Evolutionary conservation across 2,888 invertebrate genomes (phyloP).

Genomic region (Watsonalla cultraria): DNA sequence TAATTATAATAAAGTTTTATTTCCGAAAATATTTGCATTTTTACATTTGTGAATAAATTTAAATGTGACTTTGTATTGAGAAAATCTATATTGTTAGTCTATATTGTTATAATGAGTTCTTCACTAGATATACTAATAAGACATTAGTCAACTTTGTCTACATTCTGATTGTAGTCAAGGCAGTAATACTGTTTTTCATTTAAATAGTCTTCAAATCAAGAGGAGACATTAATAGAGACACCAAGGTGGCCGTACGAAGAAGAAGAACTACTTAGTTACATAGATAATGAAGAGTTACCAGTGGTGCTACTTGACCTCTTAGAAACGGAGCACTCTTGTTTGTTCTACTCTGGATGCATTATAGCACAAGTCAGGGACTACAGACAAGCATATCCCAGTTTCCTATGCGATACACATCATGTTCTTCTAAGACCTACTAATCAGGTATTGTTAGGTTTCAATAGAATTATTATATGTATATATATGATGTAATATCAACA

Average conservation of each 20-base stretch:
- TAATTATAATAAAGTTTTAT: no score
- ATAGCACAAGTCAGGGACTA: constrained; percentile 95
- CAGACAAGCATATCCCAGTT: constrained; percentile 87
- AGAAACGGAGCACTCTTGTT: constrained; percentile 88
- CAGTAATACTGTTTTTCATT: constrained; percentile 9
- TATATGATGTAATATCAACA: no score
- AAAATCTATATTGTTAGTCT: no score
- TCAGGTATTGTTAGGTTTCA: constrained; percentile 83
- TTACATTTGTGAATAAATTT: no score
- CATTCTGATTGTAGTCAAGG: neutral
- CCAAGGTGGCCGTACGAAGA: constrained; percentile 93
- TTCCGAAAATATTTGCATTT: no score
- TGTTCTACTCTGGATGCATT: constrained; percentile 95
- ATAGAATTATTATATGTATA: no score
- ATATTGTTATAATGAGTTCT: no score
- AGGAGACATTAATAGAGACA: constrained; percentile 86
- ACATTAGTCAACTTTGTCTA: no score
- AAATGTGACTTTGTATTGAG: no score
- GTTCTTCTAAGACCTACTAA: constrained; percentile 92
- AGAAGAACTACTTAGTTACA: constrained; percentile 90
- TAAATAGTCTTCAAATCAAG: constrained; percentile 55
- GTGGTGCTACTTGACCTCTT: constrained; percentile 90
- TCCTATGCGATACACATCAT: constrained; percentile 90
- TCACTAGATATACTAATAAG: no score
- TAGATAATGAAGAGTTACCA: constrained; percentile 94